Evolutionary conservation across 2,888 invertebrate genomes (phyloP).

Genomic region (Sycophila texana): DNA sequence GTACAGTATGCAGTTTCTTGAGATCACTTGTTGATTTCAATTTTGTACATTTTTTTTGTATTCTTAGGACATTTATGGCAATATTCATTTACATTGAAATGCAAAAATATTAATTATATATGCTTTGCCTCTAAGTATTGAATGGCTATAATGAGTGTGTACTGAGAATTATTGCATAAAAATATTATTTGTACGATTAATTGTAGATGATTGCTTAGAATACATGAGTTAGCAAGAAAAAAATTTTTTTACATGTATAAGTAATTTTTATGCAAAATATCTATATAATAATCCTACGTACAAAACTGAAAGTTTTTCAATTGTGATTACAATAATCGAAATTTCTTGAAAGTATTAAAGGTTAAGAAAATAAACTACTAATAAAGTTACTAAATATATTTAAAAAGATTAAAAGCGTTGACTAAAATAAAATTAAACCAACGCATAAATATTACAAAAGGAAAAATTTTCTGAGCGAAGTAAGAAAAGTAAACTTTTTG

Average conservation of each 20-base stretch:
- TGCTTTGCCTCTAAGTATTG: no score
- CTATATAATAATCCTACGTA: constrained; percentile 11
- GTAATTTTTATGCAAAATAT: constrained; percentile 24
- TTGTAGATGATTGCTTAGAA: neutral
- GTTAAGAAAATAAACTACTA: constrained; percentile 33
- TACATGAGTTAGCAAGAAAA: constrained; percentile 1
- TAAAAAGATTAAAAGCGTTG: constrained; percentile 25
- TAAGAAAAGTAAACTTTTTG: constrained; percentile 6
- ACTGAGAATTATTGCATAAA: neutral
- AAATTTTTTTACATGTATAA: constrained; percentile 16
- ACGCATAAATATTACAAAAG: no score
- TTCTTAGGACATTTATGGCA: no score
- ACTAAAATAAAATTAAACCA: neutral
- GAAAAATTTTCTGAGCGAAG: neutral
- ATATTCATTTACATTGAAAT: no score
- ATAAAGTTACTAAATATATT: constrained; percentile 36
- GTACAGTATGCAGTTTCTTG: no score
- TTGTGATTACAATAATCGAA: constrained; percentile 24
- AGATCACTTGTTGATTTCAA: no score
- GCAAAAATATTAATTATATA: no score
- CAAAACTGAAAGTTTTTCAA: constrained; percentile 49
- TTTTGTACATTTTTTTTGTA: no score
- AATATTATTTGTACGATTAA: constrained; percentile 14
- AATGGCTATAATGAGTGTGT: neutral
- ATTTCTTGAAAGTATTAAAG: constrained; percentile 54